phyloP scores from a whole-genome alignment of 1,140 invertebrate species.

The Panagrolaimus sp. region DNA sequence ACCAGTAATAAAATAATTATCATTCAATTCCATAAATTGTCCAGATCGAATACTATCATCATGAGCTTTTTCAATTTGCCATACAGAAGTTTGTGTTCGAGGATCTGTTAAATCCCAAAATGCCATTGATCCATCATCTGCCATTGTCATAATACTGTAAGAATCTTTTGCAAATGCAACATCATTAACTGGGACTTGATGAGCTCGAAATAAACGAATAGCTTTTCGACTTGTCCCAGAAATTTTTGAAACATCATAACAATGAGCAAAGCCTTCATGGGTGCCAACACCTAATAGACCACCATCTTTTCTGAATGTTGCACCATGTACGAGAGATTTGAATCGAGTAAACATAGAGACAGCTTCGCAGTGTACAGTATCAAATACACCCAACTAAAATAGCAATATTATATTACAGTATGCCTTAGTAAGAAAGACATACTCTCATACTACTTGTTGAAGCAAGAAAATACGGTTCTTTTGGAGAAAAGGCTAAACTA shows the following conservation, averaged over 20 bases:
- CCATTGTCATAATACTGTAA: slow-evolving; percentile 77
- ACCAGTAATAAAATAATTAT: slow-evolving; percentile 45
- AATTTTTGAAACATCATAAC: slow-evolving; percentile 73
- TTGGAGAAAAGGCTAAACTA: slow-evolving; percentile 45
- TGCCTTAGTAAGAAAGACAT: neutral
- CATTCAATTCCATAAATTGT: slow-evolving; percentile 17
- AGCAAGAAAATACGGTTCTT: slow-evolving; percentile 43
- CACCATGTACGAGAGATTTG: slow-evolving; percentile 39
- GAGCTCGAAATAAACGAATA: slow-evolving; percentile 70
- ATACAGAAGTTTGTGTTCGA: slow-evolving; percentile 20
- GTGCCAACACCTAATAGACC: slow-evolving; percentile 66
- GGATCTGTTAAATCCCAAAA: slow-evolving; percentile 42
- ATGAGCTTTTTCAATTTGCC: slow-evolving; percentile 65
- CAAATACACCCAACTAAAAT: slow-evolving; percentile 35
- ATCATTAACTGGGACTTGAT: slow-evolving; percentile 66
- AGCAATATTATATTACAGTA: neutral
- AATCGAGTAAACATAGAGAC: slow-evolving; percentile 35
- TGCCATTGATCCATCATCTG: slow-evolving; percentile 80
- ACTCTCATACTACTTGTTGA: slow-evolving; percentile 40
- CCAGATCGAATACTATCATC: slow-evolving; percentile 61
- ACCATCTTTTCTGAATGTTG: slow-evolving; percentile 49
- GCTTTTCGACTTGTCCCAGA: slow-evolving; percentile 21
- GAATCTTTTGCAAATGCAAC: slow-evolving; percentile 76
- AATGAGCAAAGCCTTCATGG: slow-evolving; percentile 76
- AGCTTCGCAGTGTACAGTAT: slow-evolving; percentile 44